Conservation (phyloP, 2,797 vertebrate species). For the Lacerta viridis region DNA sequence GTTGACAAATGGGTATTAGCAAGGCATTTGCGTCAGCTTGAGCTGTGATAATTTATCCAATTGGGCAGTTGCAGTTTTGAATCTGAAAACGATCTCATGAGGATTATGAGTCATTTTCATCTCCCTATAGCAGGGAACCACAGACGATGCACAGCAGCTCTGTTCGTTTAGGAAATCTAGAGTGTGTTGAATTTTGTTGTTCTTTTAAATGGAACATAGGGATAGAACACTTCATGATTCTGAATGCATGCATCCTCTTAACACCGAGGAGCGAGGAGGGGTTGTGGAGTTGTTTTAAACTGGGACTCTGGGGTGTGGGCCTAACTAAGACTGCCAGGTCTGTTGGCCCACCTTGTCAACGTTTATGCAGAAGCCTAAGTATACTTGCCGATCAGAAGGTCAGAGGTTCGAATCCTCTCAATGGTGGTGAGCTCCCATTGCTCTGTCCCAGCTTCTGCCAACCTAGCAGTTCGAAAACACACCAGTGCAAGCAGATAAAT, state of each 20-base stretch:
- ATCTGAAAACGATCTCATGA: conserved; percentile 26
- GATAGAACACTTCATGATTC: no score
- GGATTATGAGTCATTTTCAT: conserved; percentile 37
- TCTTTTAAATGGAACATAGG: not conserved
- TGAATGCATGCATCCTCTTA: no score
- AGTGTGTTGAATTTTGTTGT: not conserved
- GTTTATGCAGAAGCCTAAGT: not conserved
- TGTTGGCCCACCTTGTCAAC: no score
- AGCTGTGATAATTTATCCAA: conserved; percentile 63
- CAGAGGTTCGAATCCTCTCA: no score
- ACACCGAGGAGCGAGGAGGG: no score
- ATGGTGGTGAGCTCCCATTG: no score
- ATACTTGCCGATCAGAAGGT: no score
- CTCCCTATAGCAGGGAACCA: not conserved
- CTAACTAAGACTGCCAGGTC: no score
- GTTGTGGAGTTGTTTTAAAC: not conserved
- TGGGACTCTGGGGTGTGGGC: no score
- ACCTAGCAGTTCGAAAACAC: no score
- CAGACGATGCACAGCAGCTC: not conserved
- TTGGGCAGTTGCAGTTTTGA: conserved; percentile 45
- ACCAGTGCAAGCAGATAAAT: no score
- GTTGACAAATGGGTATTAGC: conserved; percentile 67
- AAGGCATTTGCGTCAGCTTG: conserved; percentile 56
- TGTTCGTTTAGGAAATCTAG: conserved; percentile 30
- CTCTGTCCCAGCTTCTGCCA: no score